These are phyloP conservation scores for Nemopilema nomurai DNA, from an alignment of 30 jellyfish, hydroid and myxozoan genomes.

Conservation along the genomic window DNA sequence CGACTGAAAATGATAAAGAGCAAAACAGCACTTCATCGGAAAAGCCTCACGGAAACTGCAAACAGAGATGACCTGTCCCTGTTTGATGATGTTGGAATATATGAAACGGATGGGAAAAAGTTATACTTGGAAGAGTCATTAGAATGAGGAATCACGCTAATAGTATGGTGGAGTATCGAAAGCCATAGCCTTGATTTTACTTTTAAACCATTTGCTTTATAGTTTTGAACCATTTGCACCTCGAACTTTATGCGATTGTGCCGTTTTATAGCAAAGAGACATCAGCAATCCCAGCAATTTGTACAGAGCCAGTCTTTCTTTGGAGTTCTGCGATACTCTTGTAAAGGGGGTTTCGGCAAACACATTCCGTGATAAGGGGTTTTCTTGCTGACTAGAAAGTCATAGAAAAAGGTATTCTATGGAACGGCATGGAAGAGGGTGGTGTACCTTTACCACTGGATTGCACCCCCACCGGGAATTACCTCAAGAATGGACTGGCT, in stretches of 20 bases:
- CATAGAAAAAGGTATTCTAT: conserved; percentile 42
- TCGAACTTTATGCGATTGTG: too few relatives aligned
- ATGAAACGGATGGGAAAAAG: conserved; percentile 14
- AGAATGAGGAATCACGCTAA: conserved; percentile 20
- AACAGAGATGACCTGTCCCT: conserved; percentile 18
- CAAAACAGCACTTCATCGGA: neutral
- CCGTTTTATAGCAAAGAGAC: too few relatives aligned
- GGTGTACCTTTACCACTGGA: conserved; percentile 40
- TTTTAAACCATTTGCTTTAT: too few relatives aligned
- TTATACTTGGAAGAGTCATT: conserved; percentile 9
- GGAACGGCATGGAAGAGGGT: conserved; percentile 46
- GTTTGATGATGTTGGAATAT: conserved; percentile 33
- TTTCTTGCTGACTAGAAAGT: neutral
- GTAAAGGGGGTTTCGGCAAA: too few relatives aligned
- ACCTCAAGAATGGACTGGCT: too few relatives aligned
- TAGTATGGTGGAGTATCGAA: conserved; percentile 17
- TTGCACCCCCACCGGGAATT: conserved; percentile 27
- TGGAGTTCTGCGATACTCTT: too few relatives aligned
- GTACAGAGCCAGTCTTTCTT: too few relatives aligned
- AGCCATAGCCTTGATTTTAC: too few relatives aligned
- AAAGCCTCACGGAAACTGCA: neutral
- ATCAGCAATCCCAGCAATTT: too few relatives aligned
- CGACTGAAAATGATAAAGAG: conserved; percentile 8
- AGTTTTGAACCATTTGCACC: too few relatives aligned
- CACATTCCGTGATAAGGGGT: too few relatives aligned